phyloP scores from a whole-genome alignment of 2,888 invertebrate species.

The Pardosa pseudoannulata region DNA sequence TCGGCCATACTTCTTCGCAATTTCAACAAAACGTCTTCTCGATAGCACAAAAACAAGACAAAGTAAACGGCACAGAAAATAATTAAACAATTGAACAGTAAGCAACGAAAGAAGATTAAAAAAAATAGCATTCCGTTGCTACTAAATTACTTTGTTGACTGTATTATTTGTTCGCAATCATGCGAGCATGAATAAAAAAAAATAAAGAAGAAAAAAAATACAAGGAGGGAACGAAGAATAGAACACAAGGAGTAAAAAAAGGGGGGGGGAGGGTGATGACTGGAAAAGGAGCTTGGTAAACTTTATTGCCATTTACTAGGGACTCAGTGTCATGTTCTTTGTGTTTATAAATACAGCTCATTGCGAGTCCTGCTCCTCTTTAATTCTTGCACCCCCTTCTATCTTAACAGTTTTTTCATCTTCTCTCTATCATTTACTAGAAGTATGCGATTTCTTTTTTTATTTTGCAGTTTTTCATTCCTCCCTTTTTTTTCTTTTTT shows the following conservation, averaged over 20 bases:
- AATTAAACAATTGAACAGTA: conserved; percentile 69
- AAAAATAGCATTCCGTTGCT: conserved; percentile 47
- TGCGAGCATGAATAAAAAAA: conserved; percentile 59
- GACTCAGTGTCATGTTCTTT: conserved; percentile 69
- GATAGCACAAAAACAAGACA: neutral
- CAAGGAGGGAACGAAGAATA: conserved; percentile 22
- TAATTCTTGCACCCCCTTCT: conserved; percentile 69
- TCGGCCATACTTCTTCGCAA: neutral
- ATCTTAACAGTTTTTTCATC: conserved; percentile 56
- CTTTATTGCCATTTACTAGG: conserved; percentile 72
- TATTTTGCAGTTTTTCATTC: conserved; percentile 20
- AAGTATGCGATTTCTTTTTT: conserved; percentile 21
- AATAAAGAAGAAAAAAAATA: conserved; percentile 34
- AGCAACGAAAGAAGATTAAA: conserved; percentile 41
- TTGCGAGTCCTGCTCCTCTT: conserved; percentile 64
- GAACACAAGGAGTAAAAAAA: conserved; percentile 2
- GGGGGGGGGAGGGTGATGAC: conserved; percentile 32
- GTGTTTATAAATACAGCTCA: conserved; percentile 71
- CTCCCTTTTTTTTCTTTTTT: conserved; percentile 37
- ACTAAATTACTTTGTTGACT: conserved; percentile 72
- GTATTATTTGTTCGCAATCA: conserved; percentile 72
- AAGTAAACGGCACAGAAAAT: conserved; percentile 47
- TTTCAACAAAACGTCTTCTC: conserved; percentile 1
- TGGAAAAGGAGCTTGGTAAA: conserved; percentile 70
- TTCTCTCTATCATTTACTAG: conserved; percentile 61